Evolutionary conservation across 2,113 vertebrate species (phyloP).

Genomic region (Anguilla rostrata): DNA sequence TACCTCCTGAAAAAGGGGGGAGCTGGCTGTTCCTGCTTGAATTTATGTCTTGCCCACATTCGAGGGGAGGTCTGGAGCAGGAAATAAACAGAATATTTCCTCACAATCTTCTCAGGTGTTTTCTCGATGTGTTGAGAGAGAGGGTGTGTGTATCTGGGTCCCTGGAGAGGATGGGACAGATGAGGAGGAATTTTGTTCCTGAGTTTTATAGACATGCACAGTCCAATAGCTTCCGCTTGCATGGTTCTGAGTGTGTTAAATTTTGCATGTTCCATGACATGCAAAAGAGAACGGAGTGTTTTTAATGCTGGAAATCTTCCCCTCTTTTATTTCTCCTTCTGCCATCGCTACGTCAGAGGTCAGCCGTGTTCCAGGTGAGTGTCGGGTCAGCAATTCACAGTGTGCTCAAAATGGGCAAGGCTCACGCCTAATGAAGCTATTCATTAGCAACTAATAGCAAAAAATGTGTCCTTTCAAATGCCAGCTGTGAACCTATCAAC

Average conservation of each 20-base stretch:
- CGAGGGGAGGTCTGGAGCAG: conserved; percentile 34
- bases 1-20: conserved; percentile 39
- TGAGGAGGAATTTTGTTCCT: conserved; percentile 28
- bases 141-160: conserved; percentile 18
- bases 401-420: not conserved
- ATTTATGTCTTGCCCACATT: conserved; percentile 43
- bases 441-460: not conserved
- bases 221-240: conserved; percentile 53
- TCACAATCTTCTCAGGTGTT: conserved; percentile 15
- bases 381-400: conserved; percentile 26
- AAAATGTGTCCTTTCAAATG: not conserved
- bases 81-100: conserved; percentile 10
- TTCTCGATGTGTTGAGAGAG: conserved; percentile 25
- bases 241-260: conserved; percentile 56
- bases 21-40: conserved; percentile 42
- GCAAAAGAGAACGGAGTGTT: conserved; percentile 75
- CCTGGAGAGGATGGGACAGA: conserved; percentile 32
- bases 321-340: conserved; percentile 60
- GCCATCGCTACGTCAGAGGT: conserved; percentile 78
- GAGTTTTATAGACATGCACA: conserved; percentile 60
- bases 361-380: conserved; percentile 93
- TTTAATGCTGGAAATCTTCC: conserved; percentile 50
- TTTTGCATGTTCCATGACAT: conserved; percentile 82
- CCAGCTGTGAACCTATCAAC: not conserved
- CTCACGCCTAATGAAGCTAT: not conserved